Percentiles rank a stretch among this genome's conserved stretches.
Evolutionary conservation across 2,888 invertebrate species (phyloP).

Genomic region (Prenolepis imparis): DNA sequence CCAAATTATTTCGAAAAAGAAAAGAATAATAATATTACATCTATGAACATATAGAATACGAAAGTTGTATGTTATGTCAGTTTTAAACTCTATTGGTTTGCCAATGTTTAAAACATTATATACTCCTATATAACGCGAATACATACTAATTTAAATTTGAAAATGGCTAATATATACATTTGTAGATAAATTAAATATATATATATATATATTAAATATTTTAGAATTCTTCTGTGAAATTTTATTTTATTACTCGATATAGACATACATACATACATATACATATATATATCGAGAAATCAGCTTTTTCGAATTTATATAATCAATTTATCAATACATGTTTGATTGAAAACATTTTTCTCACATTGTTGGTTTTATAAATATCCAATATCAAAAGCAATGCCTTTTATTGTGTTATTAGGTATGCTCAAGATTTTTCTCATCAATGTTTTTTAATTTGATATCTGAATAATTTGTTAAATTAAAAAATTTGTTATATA

Average conservation of each 20-base stretch:
- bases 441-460: background rate
- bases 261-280: too few relatives aligned
- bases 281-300: background rate
- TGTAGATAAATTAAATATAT: slow-evolving; percentile 44
- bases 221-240: slow-evolving; percentile 5
- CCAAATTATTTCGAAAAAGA: background rate
- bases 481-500: slow-evolving; percentile 15
- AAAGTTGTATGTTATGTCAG: too few relatives aligned
- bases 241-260: background rate
- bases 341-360: background rate
- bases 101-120: background rate
- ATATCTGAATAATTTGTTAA: slow-evolving; percentile 4
- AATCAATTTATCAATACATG: background rate
- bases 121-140: background rate
- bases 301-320: background rate
- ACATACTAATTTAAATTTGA: slow-evolving; percentile 20
- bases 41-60: background rate
- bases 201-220: slow-evolving; percentile 40
- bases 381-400: background rate
- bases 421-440: background rate
- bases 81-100: background rate
- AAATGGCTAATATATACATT: slow-evolving; percentile 35
- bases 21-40: background rate
- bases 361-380: background rate
- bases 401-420: background rate